A percentile compares a stretch with the other conserved stretches of the same genome.
Conservation (phyloP, 2,797 vertebrate species). For the Pelobates cultripes region DNA sequence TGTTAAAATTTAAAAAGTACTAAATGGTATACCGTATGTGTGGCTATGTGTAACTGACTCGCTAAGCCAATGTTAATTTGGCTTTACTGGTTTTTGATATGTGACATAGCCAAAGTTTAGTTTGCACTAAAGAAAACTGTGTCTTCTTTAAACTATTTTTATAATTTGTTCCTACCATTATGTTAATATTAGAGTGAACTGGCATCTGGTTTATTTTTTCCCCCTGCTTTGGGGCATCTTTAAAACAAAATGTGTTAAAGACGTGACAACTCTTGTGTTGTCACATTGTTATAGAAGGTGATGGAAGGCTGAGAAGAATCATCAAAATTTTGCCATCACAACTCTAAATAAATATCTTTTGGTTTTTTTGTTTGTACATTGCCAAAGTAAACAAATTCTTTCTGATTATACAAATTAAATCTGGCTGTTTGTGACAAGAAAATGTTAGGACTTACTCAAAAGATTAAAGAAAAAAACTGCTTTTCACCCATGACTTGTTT, state of each 20-base stretch:
- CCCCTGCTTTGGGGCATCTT: neutral
- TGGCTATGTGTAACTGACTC: slow-evolving; percentile 65
- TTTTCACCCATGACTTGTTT: slow-evolving; percentile 23
- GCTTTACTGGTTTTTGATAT: slow-evolving; percentile 52
- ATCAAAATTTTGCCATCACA: slow-evolving; percentile 6
- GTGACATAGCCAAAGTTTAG: slow-evolving; percentile 67
- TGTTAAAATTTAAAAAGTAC: slow-evolving; percentile 61
- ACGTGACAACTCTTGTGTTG: neutral
- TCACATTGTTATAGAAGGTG: neutral
- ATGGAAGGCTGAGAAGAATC: neutral
- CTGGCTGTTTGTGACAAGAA: slow-evolving; percentile 8
- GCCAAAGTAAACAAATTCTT: slow-evolving; percentile 37
- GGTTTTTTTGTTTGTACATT: slow-evolving; percentile 29
- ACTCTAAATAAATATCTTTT: neutral
- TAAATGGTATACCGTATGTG: slow-evolving; percentile 69
- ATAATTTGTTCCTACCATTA: slow-evolving; percentile 15
- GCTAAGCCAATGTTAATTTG: slow-evolving; percentile 70
- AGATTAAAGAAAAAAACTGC: slow-evolving; percentile 39
- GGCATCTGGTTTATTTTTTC: slow-evolving; percentile 1
- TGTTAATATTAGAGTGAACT: slow-evolving; percentile 7
- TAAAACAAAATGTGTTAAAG: neutral
- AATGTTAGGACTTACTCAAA: slow-evolving; percentile 11
- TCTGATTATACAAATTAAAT: neutral
- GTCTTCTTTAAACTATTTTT: slow-evolving; percentile 60
- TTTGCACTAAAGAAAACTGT: slow-evolving; percentile 70